These are phyloP conservation scores for Drosophila ohnishii DNA, from an alignment of 1,140 invertebrate species.

Conservation along the genomic window DNA sequence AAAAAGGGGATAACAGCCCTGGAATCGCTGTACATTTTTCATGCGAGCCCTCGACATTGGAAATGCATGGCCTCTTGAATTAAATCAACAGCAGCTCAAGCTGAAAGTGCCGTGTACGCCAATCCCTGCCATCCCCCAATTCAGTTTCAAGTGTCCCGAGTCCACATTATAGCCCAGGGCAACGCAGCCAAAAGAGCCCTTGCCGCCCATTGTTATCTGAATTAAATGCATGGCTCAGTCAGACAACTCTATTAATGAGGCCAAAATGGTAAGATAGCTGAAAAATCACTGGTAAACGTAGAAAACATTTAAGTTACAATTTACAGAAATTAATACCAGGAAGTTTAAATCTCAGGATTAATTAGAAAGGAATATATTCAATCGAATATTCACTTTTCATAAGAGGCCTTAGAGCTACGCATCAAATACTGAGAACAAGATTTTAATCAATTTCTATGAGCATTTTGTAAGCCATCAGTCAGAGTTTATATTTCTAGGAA, in stretches of 20 bases:
- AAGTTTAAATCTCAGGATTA: neutral
- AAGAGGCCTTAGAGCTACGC: neutral
- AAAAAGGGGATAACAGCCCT: constrained; percentile 42
- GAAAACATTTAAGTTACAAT: neutral
- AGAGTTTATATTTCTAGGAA: neutral
- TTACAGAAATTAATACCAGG: neutral
- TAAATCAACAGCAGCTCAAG: constrained; percentile 77
- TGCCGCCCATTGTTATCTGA: constrained; percentile 48
- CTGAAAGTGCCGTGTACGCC: constrained; percentile 47
- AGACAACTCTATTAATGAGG: constrained; percentile 11
- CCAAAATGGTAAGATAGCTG: neutral
- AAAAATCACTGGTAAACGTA: constrained; percentile 1
- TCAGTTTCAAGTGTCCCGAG: constrained; percentile 32
- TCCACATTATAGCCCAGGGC: constrained; percentile 48
- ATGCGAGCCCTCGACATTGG: constrained; percentile 62
- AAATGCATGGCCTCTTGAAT: constrained; percentile 78
- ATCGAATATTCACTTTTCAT: neutral
- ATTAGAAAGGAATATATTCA: neutral
- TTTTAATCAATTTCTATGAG: neutral
- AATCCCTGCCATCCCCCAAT: constrained; percentile 15
- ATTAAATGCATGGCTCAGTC: constrained; percentile 44
- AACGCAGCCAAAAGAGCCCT: constrained; percentile 36
- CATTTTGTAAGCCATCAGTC: neutral
- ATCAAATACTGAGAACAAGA: neutral
- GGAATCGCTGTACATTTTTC: constrained; percentile 70